A percentile compares a stretch with the other conserved stretches of the same genome.
Evolutionary conservation across 2,888 invertebrate genomes (phyloP).

Genomic region (Coenonympha glycerion): DNA sequence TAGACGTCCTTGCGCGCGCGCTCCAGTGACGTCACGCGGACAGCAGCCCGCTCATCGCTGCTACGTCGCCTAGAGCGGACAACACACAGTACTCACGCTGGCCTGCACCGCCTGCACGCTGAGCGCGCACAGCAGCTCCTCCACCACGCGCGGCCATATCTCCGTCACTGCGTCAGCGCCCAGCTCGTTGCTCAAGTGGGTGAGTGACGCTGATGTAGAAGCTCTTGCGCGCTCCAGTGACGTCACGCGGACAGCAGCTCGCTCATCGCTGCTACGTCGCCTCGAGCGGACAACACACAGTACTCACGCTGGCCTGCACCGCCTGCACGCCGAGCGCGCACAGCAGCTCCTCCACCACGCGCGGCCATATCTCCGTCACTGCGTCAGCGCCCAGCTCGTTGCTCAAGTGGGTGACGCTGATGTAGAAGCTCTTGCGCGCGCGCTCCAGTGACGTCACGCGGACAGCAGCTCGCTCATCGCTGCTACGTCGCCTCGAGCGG

Average conservation of each 20-base stretch:
- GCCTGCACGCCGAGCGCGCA: too few species aligned
- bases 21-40: conserved; percentile 43
- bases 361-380: background rate
- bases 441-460: too few species aligned
- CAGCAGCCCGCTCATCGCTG: conserved; percentile 42
- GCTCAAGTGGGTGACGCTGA: conserved; percentile 39
- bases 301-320: too few species aligned
- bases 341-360: too few species aligned
- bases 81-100: too few species aligned
- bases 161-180: background rate
- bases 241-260: too few species aligned
- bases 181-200: conserved; percentile 30
- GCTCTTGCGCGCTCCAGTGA: conserved; percentile 41
- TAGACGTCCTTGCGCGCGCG: conserved; percentile 44
- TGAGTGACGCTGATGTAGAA: conserved; percentile 44
- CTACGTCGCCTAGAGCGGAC: conserved; percentile 41
- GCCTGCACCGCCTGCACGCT: too few species aligned
- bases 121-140: too few species aligned
- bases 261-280: too few species aligned
- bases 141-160: background rate
- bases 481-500: too few species aligned
- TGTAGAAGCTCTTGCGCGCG: conserved; percentile 44
- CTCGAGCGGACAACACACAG: too few species aligned
- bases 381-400: background rate
- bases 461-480: too few species aligned